A percentile compares a stretch with the other conserved stretches of the same genome.
Conservation (phyloP, 2,113 vertebrate species). For the Ibidorhyncha struthersii region DNA sequence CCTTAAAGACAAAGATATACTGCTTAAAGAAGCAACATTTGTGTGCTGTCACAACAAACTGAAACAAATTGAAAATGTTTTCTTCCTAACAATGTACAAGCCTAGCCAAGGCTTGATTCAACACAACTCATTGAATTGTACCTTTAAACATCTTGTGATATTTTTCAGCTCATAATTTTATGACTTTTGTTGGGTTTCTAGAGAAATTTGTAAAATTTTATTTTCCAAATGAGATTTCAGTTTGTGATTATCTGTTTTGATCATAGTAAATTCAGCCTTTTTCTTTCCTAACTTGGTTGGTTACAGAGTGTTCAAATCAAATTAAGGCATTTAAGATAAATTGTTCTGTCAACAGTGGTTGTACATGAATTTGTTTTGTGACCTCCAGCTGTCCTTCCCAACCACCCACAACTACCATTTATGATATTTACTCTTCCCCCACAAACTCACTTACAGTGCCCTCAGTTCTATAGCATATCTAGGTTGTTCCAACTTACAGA, state of each 20-base stretch:
- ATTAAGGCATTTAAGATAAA: background rate
- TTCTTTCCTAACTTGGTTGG: background rate
- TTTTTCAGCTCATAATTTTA: background rate
- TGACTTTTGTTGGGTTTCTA: background rate
- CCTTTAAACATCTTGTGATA: background rate
- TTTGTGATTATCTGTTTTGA: background rate
- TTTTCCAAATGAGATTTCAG: background rate
- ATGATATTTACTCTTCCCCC: background rate
- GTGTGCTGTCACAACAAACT: background rate
- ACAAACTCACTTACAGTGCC: background rate
- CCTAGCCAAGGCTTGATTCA: background rate
- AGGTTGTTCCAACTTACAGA: background rate
- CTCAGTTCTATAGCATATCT: background rate
- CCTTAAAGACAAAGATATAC: background rate
- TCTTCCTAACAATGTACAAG: background rate
- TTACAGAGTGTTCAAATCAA: background rate
- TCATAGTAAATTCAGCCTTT: background rate
- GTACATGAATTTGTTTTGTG: background rate
- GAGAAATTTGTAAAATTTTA: background rate
- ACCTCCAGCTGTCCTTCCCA: background rate
- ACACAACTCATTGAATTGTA: background rate
- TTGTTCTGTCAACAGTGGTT: background rate
- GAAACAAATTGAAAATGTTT: background rate
- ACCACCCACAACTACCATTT: accelerated
- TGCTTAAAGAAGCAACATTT: conserved; percentile 7